Conservation (phyloP, 2,888 invertebrate species). For the Protodeltote pygarga region DNA sequence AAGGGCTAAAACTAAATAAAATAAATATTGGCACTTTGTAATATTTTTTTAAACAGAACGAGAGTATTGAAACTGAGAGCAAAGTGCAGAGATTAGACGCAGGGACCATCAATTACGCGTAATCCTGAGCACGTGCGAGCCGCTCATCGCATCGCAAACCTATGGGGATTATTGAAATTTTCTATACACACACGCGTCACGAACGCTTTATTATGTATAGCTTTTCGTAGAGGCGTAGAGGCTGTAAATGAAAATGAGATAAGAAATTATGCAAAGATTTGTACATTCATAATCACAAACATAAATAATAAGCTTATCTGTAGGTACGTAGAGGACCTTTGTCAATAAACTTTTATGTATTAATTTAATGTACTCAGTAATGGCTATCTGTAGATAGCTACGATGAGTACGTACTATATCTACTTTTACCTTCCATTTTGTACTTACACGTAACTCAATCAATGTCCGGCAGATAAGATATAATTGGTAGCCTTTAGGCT, state of each 20-base stretch:
- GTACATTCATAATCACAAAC: conserved; percentile 15
- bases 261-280: conserved; percentile 40
- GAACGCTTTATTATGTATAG: conserved; percentile 42
- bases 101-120: conserved; percentile 82
- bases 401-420: no score
- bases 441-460: conserved; percentile 24
- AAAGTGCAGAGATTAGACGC: conserved; percentile 84
- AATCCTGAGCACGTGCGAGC: conserved; percentile 82
- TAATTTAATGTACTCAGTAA: no score
- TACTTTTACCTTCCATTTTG: no score
- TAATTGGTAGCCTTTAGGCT: conserved; percentile 32
- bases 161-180: conserved; percentile 82
- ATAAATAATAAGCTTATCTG: background rate
- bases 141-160: conserved; percentile 73
- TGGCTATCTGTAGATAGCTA: no score
- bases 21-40: conserved; percentile 24
- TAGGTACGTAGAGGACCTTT: background rate
- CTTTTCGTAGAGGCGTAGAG: conserved; percentile 21
- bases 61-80: conserved; percentile 50
- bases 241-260: conserved; percentile 39
- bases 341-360: no score
- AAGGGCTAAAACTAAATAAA: conserved; percentile 16
- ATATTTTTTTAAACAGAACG: conserved; percentile 38
- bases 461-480: conserved; percentile 40
- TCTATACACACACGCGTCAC: conserved; percentile 59